These are phyloP conservation scores for Myxocyprinus asiaticus DNA, from an alignment of 2,113 vertebrate species.

Conservation along the genomic window DNA sequence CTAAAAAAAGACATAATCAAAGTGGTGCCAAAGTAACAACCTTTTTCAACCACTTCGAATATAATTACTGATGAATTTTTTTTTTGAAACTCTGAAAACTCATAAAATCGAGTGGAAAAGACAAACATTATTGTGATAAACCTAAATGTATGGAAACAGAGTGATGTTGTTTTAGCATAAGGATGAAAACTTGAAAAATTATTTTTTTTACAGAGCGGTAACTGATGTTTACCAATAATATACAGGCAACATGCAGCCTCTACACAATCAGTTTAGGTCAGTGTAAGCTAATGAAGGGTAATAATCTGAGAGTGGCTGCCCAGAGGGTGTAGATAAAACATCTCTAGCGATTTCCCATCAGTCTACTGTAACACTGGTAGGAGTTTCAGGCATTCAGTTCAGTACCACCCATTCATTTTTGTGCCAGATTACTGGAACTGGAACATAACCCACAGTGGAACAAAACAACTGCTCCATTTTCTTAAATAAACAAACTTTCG, in stretches of 20 bases:
- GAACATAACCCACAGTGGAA: constrained; percentile 18
- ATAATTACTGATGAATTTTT: too few relatives aligned
- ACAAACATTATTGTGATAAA: too few relatives aligned
- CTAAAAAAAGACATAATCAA: too few relatives aligned
- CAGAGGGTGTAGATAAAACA: constrained; percentile 19
- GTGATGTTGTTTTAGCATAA: too few relatives aligned
- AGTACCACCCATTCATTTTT: not conserved
- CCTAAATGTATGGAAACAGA: too few relatives aligned
- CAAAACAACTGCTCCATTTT: constrained; percentile 9
- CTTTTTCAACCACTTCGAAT: too few relatives aligned
- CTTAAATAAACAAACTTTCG: constrained; percentile 36
- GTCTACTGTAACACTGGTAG: not conserved
- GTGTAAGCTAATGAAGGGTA: not conserved
- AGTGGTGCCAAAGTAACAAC: too few relatives aligned
- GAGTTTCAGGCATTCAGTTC: not conserved
- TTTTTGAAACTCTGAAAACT: too few relatives aligned
- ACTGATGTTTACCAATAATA: constrained; percentile 4
- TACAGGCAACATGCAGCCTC: too few relatives aligned
- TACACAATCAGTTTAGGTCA: not conserved
- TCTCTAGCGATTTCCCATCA: not conserved
- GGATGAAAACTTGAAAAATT: too few relatives aligned
- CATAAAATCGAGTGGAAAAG: too few relatives aligned
- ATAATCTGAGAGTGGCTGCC: constrained; percentile 15
- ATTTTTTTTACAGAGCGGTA: too few relatives aligned
- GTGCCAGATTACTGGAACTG: constrained; percentile 32